Evolutionary conservation across 2,888 invertebrate genomes (phyloP), one percentile per base, ranked within the genome.

Genomic region (Sarcophaga carnaria): DNA sequence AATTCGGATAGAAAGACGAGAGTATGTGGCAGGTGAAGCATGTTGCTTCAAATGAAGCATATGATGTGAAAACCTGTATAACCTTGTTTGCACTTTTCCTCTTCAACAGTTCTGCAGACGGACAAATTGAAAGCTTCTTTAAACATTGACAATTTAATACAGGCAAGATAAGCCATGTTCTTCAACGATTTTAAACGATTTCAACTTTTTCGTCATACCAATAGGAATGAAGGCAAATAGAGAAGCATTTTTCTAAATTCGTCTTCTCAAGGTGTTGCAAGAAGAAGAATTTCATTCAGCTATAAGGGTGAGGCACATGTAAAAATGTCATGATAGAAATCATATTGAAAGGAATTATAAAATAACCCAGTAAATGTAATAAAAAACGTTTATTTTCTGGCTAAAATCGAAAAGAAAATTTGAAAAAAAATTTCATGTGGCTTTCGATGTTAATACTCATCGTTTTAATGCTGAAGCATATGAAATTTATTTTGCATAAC

Each of bases 141-240:
- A 74, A n/a, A 74, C 45, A 74, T 2, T 63, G 8, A 63, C 60
- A 67, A 72, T 80, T 72, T 59, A 25, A 20, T 66, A 45, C 64
- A 25, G 64, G n/a, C 59, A 80, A 72, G 72, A 80, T 66, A 80
- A 80, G 72, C 45, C 64, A 17, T 27, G 60, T 62, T 25, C 12
- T 54, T 25, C 66, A 70, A 59, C 5, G 49, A 0, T 54, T 14
- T 49, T 49, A 14, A 49, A 49, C 49, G 49, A 49, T 14, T 14
- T 14, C 14, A 12, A 49, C 11, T 14, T 14, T 14, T 14, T 49
- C 49, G 17, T 54, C 54, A 54, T 3, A 14, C 54, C 54, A 54
- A 54, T 54, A 17, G 54, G 17, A 54, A 54, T 54, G 54, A 54
- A 17, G 5, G 17, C 1, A 54, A 54, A 54, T 14, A 54, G 3